Base-by-base conservation (phyloP, 1,140 invertebrate genomes). In the Drosophila kikkawai region DNA sequence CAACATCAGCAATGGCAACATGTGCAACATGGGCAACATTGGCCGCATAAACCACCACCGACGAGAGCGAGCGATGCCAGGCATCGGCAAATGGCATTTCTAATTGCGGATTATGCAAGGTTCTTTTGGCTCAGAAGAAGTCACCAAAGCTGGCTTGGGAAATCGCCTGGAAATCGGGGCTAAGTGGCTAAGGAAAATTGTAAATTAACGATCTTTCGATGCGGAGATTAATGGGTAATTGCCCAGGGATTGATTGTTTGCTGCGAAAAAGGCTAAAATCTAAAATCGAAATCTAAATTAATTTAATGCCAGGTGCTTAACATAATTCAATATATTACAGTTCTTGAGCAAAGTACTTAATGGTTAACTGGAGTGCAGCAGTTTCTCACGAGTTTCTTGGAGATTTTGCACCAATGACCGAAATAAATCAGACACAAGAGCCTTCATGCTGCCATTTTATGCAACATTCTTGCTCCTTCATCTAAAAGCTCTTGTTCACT, bases 81-180 rank as follows among this genome's bases (percentile, higher is more conserved):
- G 53, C 36, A 56, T 56, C 19, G 58, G 68, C 70, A 85, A 85
- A 86, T 82, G 75, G 82, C 82, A 86, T 86, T 86, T 85, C 82
- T 85, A 86, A 86, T 85, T 82, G 83, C 75, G 55, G 68, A 86
- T 85, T 85, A 85, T 85, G 82, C 82, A 85, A 85, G 82, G 78
- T 81, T 86, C 82, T 74, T 86, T 67, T 81, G 45, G 32, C 60
- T 55, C 19, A n/a, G 29, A 48, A 71, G 36, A 59, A 73, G 69
- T 71, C 69, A 29, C 67, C 67, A 73, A 59, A 48, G 48, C 17
- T 50, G 48, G 50, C 50, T 57, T 70, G 69, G 42, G 69, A 73
- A 73, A 73, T 73, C n/a, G 29, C 37, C 37, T 37, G 53, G 67
- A 73, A 73, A 59, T 71, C 67, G 67, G 36, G 69, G 67, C 69